These are phyloP conservation scores for Hafferia zeledoni DNA, from an alignment of 2,797 vertebrate species.

Conservation along the genomic window DNA sequence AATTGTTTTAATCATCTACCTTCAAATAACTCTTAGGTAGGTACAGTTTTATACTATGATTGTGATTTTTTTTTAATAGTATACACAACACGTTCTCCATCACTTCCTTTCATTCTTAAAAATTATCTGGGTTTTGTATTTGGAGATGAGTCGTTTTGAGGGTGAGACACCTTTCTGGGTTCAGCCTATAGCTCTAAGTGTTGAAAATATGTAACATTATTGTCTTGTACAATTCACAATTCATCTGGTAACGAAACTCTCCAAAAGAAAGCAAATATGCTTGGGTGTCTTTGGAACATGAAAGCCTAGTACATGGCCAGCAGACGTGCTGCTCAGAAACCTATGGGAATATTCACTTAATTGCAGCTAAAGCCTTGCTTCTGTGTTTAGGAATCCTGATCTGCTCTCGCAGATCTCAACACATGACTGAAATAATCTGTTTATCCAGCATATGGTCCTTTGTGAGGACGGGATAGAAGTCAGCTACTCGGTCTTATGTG, in stretches of 20 bases:
- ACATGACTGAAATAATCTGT: slow-evolving; percentile 52
- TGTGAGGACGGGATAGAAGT: neutral
- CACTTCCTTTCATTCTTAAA: neutral
- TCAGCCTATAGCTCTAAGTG: neutral
- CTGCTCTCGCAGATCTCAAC: slow-evolving; percentile 22
- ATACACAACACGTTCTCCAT: neutral
- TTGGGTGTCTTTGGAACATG: neutral
- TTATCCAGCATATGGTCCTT: slow-evolving; percentile 41
- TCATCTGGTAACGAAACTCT: neutral
- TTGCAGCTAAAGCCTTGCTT: neutral
- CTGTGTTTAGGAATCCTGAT: slow-evolving; percentile 22
- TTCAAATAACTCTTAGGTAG: neutral
- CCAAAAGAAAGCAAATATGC: neutral
- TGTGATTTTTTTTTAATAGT: neutral
- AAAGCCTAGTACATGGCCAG: neutral
- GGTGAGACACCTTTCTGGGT: neutral
- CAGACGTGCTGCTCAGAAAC: neutral
- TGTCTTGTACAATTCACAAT: neutral
- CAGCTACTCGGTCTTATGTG: neutral
- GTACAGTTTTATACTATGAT: neutral
- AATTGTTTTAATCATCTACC: neutral
- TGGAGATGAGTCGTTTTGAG: neutral
- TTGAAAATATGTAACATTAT: neutral
- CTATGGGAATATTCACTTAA: slow-evolving; percentile 7
- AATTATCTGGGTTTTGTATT: neutral